Conservation (phyloP, 2,797 vertebrate species). For the Sandelia bainsii region DNA sequence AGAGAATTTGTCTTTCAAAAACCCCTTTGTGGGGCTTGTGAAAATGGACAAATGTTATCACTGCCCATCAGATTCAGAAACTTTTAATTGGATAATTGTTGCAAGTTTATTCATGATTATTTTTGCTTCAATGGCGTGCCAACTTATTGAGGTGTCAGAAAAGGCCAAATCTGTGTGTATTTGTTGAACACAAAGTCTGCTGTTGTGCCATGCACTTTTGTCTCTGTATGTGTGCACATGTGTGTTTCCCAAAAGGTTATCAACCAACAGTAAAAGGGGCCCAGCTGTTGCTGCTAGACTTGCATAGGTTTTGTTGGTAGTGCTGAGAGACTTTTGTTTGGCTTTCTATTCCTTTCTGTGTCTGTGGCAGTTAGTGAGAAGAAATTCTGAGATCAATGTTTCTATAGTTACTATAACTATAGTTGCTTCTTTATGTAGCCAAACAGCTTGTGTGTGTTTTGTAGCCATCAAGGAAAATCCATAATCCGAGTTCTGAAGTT, state of each 20-base stretch:
- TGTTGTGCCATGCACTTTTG: conserved; percentile 16
- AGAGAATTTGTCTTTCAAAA: conserved; percentile 32
- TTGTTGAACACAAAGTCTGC: conserved; percentile 22
- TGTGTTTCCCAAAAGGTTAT: conserved; percentile 57
- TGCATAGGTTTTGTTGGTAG: conserved; percentile 42
- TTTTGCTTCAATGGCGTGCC: conserved; percentile 55
- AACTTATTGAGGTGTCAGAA: conserved; percentile 55
- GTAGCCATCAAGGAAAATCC: conserved; percentile 65
- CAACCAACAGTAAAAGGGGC: conserved; percentile 46
- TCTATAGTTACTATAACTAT: conserved; percentile 3
- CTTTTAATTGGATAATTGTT: conserved; percentile 64
- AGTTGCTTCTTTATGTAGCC: conserved; percentile 46
- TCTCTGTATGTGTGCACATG: not conserved
- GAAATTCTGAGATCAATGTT: conserved; percentile 66
- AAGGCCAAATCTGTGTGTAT: conserved; percentile 40
- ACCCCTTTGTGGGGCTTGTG: conserved; percentile 33
- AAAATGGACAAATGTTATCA: conserved; percentile 54
- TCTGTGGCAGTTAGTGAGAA: conserved; percentile 35
- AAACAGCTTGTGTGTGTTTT: conserved; percentile 50
- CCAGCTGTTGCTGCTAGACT: conserved; percentile 41
- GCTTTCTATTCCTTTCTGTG: conserved; percentile 39
- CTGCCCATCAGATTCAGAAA: conserved; percentile 51
- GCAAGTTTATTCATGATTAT: conserved; percentile 4
- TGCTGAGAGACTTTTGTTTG: conserved; percentile 46
- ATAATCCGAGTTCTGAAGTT: conserved; percentile 58